Percentiles rank a stretch among this genome's conserved stretches.
These are phyloP conservation scores for Falco punctatus DNA, from an alignment of 2,113 vertebrate species.

Conservation along the genomic window DNA sequence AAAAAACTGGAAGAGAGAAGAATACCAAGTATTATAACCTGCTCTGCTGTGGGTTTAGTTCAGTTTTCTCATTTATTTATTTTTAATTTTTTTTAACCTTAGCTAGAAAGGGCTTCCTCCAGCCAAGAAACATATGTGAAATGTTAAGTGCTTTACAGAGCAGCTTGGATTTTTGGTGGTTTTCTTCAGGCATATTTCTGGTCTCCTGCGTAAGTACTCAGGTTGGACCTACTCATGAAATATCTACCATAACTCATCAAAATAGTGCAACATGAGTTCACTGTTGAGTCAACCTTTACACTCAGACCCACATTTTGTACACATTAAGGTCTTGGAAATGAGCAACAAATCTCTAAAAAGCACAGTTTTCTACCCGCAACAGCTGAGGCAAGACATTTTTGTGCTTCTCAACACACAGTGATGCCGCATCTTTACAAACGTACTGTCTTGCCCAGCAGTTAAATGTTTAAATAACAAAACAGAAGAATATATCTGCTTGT, in stretches of 20 bases:
- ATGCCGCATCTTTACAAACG: neutral
- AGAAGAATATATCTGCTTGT: neutral
- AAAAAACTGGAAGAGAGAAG: conserved; percentile 81
- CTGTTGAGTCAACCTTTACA: neutral
- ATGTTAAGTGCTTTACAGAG: neutral
- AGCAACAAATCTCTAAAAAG: neutral
- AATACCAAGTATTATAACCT: neutral
- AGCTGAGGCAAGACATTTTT: neutral
- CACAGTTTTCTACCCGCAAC: neutral
- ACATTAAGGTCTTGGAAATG: neutral
- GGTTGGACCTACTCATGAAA: neutral
- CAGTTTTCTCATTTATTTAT: neutral
- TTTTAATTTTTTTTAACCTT: neutral
- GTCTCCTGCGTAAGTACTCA: neutral
- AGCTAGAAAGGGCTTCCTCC: neutral
- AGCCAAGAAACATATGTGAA: neutral
- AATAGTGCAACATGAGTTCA: neutral
- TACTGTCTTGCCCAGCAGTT: neutral
- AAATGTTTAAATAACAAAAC: neutral
- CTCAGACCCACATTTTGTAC: neutral
- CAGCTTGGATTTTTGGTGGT: neutral
- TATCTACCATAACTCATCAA: neutral
- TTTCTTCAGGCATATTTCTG: neutral
- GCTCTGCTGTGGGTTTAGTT: neutral
- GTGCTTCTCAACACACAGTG: neutral